Percentiles rank a stretch among this genome's conserved stretches.
Evolutionary conservation across 2,113 vertebrate species (phyloP).

Genomic region (Dasyornis broadbenti): DNA sequence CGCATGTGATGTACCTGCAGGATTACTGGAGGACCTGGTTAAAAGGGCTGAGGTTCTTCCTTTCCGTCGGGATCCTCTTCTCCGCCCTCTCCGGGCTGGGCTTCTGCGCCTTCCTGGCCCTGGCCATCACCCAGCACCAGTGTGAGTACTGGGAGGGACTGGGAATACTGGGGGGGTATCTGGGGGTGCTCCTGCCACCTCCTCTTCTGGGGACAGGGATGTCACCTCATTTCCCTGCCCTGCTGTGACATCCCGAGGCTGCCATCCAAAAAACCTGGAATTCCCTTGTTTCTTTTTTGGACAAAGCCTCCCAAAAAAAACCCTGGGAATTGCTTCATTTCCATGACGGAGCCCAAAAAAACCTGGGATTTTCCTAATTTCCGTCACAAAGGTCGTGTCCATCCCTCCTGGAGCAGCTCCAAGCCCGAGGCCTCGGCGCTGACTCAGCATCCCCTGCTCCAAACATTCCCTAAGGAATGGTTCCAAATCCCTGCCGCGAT

Average conservation of each 20-base stretch:
- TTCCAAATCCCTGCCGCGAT: neutral
- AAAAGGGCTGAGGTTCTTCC: conserved; percentile 90
- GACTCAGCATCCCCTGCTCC: neutral
- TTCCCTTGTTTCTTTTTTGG: neutral
- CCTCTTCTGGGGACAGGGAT: neutral
- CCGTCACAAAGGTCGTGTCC: neutral
- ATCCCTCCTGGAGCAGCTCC: neutral
- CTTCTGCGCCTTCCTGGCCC: conserved; percentile 81
- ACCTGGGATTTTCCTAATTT: neutral
- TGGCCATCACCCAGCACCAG: conserved; percentile 82
- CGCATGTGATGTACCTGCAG: conserved; percentile 94
- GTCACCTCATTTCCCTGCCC: rapidly evolving
- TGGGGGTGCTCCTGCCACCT: neutral
- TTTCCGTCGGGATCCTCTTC: conserved; percentile 82
- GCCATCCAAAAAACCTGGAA: neutral
- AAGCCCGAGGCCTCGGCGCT: neutral
- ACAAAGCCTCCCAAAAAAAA: neutral
- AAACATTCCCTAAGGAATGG: neutral
- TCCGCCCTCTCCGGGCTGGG: conserved; percentile 76
- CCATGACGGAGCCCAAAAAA: neutral
- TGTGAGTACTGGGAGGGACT: conserved; percentile 71
- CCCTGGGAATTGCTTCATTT: neutral
- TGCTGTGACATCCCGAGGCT: neutral
- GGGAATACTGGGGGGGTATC: neutral
- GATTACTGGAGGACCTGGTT: conserved; percentile 97